These are phyloP conservation scores for Sebastes hubbsi DNA, from an alignment of 2,797 vertebrate species.

Conservation along the genomic window DNA sequence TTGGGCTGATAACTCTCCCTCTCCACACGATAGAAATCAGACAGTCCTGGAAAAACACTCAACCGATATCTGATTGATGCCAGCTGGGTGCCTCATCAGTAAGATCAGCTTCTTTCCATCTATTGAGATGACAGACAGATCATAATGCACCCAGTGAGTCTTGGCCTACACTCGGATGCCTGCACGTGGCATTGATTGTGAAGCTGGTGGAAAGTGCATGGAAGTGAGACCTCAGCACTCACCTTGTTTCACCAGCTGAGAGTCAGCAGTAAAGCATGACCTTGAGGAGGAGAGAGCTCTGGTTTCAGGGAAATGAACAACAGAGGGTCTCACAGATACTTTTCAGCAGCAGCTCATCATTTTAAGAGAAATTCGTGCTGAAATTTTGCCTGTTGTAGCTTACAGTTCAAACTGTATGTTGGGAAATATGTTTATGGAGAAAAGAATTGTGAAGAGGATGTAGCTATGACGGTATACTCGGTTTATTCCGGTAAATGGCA, in stretches of 20 bases:
- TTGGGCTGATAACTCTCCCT: background rate
- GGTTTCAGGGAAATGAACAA: conserved; percentile 63
- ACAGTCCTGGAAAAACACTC: conserved; percentile 8
- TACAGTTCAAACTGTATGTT: background rate
- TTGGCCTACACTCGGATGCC: conserved; percentile 17
- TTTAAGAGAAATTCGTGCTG: conserved; percentile 5
- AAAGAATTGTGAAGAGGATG: conserved; percentile 24
- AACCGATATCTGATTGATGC: conserved; percentile 20
- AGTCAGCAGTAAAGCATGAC: conserved; percentile 67
- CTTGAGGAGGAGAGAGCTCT: conserved; percentile 50
- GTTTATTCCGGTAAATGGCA: conserved; percentile 11
- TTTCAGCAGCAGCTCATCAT: conserved; percentile 29
- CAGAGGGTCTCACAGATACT: conserved; percentile 16
- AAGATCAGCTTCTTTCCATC: conserved; percentile 36
- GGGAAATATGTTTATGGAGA: background rate
- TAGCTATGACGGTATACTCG: background rate
- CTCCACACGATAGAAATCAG: background rate
- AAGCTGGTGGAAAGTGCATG: conserved; percentile 45
- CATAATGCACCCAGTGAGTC: conserved; percentile 21
- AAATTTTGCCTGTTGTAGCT: background rate
- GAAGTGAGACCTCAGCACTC: conserved; percentile 63
- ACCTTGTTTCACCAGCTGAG: conserved; percentile 59
- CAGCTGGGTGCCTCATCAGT: conserved; percentile 38
- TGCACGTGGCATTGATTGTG: conserved; percentile 66
- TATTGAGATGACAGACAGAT: conserved; percentile 29